Evolutionary conservation across 2,113 vertebrate genomes (phyloP).

Genomic region (Recurvirostra avosetta): DNA sequence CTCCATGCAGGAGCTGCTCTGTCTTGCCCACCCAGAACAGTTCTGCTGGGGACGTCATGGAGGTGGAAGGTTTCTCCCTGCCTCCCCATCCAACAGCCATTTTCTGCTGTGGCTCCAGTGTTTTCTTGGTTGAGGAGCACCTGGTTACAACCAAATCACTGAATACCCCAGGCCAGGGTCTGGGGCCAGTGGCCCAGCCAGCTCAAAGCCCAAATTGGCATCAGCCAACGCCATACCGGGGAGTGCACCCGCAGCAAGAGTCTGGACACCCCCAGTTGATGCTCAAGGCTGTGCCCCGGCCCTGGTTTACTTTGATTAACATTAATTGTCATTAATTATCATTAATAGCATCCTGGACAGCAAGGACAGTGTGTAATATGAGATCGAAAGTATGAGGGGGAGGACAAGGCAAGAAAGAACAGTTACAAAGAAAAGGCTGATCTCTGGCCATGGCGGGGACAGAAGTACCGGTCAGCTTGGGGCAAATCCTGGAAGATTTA

Average conservation of each 20-base stretch:
- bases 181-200: not conserved
- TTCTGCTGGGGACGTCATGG: not conserved
- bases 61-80: not conserved
- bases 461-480: not conserved
- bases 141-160: not conserved
- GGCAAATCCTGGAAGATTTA: not conserved
- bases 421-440: not conserved
- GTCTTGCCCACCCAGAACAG: not conserved
- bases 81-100: not conserved
- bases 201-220: not conserved
- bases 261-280: not conserved
- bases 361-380: not conserved
- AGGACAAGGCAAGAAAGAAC: not conserved
- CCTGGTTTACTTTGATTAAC: not conserved
- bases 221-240: not conserved
- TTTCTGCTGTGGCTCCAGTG: too few relatives aligned
- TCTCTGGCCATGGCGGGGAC: not conserved
- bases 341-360: not conserved
- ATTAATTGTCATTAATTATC: not conserved
- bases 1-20: not conserved
- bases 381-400: fast-evolving
- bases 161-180: not conserved
- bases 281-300: not conserved
- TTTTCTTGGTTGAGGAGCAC: not conserved
- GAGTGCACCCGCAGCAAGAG: not conserved